Evolutionary conservation across 2,888 invertebrate genomes (phyloP), one percentile per base, ranked within the genome.

Genomic region (Criorhina ranunculi): DNA sequence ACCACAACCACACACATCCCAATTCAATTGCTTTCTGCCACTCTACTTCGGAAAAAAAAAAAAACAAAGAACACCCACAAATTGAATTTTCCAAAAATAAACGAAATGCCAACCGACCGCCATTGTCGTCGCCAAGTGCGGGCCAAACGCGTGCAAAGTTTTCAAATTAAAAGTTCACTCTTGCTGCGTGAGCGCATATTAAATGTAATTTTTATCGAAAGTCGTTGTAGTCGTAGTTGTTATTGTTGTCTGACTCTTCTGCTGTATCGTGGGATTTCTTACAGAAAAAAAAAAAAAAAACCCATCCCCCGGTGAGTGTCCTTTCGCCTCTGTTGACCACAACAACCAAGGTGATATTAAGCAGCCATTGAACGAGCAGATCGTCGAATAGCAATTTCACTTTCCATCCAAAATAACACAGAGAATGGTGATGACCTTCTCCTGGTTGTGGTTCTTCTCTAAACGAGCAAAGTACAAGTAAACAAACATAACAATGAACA

Each of bases 131-230:
- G 24, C 24, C 33, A 15, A 31, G 6, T 35, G 44, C 40, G 53
- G 53, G 42, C 19, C 15, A 35, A 42, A 35, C 73, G 60, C 78
- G 73, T 44, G 17, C 60, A 75, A 85, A 85, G 31, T 85, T 85
- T 85, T 80, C 70, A 85, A 79, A 79, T 85, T 79, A 85, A 85
- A 85, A 85, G 75, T 85, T 85, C 75, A 80, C 59, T 85, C 62
- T 70, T 76, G 29, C 75, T 60, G 80, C 76, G 80, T 70, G 66
- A 44, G 69, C 62, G 35, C 19, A 44, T 42, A 85, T 83, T 69
- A 79, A 85, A 75, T 70, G 70, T 66, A 76, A 80, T 80, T 70
- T 75, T 70, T 66, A 85, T 70, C 70, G 44, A 69, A 69, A 69
- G 49, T 42, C 64, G 44, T 49, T 46, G 66, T 76, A 40, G 24